Evolutionary conservation across 2,113 vertebrate species (phyloP), one percentile per base, ranked within the genome.

Genomic region (Phalacrocorax pelagicus): DNA sequence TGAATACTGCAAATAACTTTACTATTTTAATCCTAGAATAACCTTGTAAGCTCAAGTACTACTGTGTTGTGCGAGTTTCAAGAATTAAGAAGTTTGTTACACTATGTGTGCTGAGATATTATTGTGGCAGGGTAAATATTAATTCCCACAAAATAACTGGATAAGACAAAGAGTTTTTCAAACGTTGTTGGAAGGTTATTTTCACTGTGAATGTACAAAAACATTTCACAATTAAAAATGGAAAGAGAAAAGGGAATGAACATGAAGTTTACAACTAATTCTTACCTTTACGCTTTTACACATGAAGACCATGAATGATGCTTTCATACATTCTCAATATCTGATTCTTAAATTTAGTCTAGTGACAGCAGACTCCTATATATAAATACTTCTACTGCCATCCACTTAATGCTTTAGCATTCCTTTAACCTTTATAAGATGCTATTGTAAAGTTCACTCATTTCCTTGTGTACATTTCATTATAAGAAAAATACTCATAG

Each of bases 391-490:
- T 71, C 40, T 84, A 62, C 52, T 62, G 40, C 51, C 17, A 3
- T 86, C 47, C 75, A 71, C 65, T 79, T 87, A 90, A 79, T 86
- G 74, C 44, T 87, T 86, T 15, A 55, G 38, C 47, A 86, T 61
- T 92, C 69, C 51, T 91, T 62, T 92, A 95, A 92, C 95, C 93
- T 92, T 94, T 88, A 1, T 34, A 59, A 81, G 72, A 51, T 75
- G 69, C 83, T 69, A 57, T 34, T 77, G 71, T 73, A 89, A 95
- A 95, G 92, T 94, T 95, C 92, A 91, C 32, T 86, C 78, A 79
- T 38, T 82, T 87, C 66, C 46, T 80, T 61, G 36, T 22, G 32
- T 20, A 49, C 58, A 57, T 94, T 84, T 81, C 83, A 87, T 75
- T 81, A 19, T 14, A 89, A 83, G 58, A 83, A 82, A 86, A 90